A percentile compares a stretch with the other conserved stretches of the same genome.
Evolutionary conservation across 1,140 invertebrate species (phyloP).

Genomic region (Drosophila pectinifera): DNA sequence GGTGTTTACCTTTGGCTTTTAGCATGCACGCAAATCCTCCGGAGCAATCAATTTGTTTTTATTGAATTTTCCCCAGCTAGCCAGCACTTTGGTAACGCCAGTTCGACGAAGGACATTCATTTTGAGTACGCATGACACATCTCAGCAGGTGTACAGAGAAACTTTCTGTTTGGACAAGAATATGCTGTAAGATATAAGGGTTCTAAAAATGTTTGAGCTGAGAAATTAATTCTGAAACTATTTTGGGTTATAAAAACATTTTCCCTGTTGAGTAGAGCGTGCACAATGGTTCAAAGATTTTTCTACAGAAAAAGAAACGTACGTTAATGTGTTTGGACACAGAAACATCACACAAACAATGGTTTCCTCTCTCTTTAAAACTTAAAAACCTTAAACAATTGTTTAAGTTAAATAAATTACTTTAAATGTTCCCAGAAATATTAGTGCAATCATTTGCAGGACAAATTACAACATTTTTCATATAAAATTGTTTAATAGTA

Average conservation of each 20-base stretch:
- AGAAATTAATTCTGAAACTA: not conserved
- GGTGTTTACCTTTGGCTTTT: constrained; percentile 66
- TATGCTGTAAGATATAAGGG: not conserved
- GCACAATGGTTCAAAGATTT: not conserved
- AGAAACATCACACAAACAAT: too few relatives aligned
- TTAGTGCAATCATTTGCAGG: too few relatives aligned
- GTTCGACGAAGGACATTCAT: constrained; percentile 71
- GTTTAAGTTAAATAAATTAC: too few relatives aligned
- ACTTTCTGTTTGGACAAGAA: not conserved
- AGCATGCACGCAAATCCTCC: constrained; percentile 68
- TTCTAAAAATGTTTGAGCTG: not conserved
- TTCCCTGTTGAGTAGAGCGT: not conserved
- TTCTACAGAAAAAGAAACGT: not conserved
- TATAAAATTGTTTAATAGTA: too few relatives aligned
- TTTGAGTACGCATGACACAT: constrained; percentile 58
- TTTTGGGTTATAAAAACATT: not conserved
- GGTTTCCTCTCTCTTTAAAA: too few relatives aligned
- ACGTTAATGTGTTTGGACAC: too few relatives aligned
- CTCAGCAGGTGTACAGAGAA: constrained; percentile 26
- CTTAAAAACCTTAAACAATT: too few relatives aligned
- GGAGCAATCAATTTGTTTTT: constrained; percentile 80
- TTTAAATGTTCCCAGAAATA: too few relatives aligned
- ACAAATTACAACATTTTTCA: too few relatives aligned
- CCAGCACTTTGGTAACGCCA: constrained; percentile 46
- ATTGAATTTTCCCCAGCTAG: constrained; percentile 70